These are phyloP conservation scores for Leptopilina drosophilae DNA, from an alignment of 2,888 invertebrate species.

Conservation along the genomic window DNA sequence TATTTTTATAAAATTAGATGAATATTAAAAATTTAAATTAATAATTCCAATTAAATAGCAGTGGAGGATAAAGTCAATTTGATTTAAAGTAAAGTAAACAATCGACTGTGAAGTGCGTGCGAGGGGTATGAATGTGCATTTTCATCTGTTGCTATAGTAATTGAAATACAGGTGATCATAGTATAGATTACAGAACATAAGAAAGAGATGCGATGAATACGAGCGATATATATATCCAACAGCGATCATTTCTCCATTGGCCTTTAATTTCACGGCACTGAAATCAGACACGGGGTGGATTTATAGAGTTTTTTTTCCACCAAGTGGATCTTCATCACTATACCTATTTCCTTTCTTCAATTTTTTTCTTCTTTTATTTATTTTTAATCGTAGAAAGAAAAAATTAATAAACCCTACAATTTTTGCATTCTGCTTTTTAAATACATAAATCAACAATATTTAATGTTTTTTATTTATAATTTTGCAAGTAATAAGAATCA, in stretches of 20 bases:
- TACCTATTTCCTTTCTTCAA: not conserved
- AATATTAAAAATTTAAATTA: too few relatives aligned
- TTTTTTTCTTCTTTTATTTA: not conserved
- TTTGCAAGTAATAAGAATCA: too few relatives aligned
- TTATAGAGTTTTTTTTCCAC: conserved; percentile 60
- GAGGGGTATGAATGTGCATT: not conserved
- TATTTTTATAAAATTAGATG: too few relatives aligned
- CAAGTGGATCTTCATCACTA: conserved; percentile 26
- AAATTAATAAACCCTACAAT: too few relatives aligned
- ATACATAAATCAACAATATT: too few relatives aligned
- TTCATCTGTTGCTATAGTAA: conserved; percentile 7
- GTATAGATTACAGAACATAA: conserved; percentile 10
- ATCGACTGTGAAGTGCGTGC: not conserved
- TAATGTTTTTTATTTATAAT: too few relatives aligned
- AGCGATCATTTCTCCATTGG: conserved; percentile 58
- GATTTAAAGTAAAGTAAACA: conserved; percentile 20
- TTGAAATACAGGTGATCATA: conserved; percentile 15
- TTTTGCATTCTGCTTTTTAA: too few relatives aligned
- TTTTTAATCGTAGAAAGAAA: too few relatives aligned
- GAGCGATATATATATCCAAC: conserved; percentile 51
- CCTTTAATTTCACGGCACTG: conserved; percentile 70
- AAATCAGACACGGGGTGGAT: conserved; percentile 62
- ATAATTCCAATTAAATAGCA: too few relatives aligned
- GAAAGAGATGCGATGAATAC: conserved; percentile 6
- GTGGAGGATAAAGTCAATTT: not conserved